A percentile compares a stretch with the other conserved stretches of the same genome.
Evolutionary conservation across 2,888 invertebrate species (phyloP).

Genomic region (Diploptera punctata): DNA sequence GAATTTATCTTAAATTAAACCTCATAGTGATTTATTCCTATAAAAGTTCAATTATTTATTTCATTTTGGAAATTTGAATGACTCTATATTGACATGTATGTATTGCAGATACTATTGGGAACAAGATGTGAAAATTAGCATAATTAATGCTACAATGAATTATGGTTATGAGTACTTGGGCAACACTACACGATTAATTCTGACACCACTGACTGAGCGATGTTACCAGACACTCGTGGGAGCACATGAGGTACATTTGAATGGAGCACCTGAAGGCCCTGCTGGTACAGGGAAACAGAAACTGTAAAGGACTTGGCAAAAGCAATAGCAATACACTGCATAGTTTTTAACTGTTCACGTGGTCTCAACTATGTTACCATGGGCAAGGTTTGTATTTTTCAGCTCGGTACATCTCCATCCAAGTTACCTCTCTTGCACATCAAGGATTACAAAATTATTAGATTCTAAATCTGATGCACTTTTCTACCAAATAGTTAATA

Average conservation of each 20-base stretch:
- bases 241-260: conserved; percentile 82
- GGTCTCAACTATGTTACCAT: conserved; percentile 86
- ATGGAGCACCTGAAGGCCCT: conserved; percentile 86
- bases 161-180: conserved; percentile 89
- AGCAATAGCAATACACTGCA: conserved; percentile 89
- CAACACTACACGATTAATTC: conserved; percentile 77
- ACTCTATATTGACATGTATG: too few relatives aligned
- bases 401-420: too few relatives aligned
- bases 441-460: too few relatives aligned
- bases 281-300: conserved; percentile 92
- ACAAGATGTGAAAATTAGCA: conserved; percentile 69
- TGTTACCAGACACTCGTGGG: conserved; percentile 85
- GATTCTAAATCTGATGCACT: too few relatives aligned
- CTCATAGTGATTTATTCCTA: too few relatives aligned
- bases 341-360: conserved; percentile 88
- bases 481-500: too few relatives aligned
- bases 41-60: too few relatives aligned
- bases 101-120: conserved; percentile 66
- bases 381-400: conserved; percentile 65
- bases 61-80: too few relatives aligned
- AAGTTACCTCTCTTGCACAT: too few relatives aligned
- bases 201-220: conserved; percentile 77
- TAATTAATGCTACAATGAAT: conserved; percentile 79
- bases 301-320: conserved; percentile 93
- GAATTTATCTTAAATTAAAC: too few relatives aligned